Evolutionary conservation across 2,113 vertebrate genomes (phyloP), one percentile per base, ranked within the genome.

Genomic region (Pachycephala philippinensis): DNA sequence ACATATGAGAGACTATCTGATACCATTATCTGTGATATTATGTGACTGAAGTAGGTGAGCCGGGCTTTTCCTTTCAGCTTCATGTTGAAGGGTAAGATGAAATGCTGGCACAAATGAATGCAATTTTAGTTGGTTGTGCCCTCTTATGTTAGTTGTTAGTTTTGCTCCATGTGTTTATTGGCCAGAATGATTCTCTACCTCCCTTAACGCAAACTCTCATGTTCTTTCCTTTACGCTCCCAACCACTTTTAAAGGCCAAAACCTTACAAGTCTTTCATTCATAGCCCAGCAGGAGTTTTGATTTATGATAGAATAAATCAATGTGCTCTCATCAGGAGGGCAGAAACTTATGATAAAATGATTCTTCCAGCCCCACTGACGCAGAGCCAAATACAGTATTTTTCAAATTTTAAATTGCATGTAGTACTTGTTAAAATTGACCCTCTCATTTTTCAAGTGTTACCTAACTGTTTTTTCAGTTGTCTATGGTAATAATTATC

Each of bases 301-400:
- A 97, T 96, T 97, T 96, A 95, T 95, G 75, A 81, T 45, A 81
- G 59, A 94, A 96, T 94, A 95, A 96, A 96, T 96, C 93, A 95
- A 40, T 35, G 50, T 77, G 47, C 40, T 93, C 87, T 88, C 95
- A 88, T 96, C 7, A 0, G 79, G 93, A 90, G 75, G 79, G 82
- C 37, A 94, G 79, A 91, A 88, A 87, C 66, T 75, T 82, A 91
- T 90, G 91, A 92, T 87, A 96, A 94, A 96, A 89, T 87, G 40
- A 66, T 91, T 94, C 84, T 95, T 95, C 95, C 59, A 85, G 16
- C 12, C 33, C 47, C 63, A 88, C 30, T 69, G 91, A 94, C 4
- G 0, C 39, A 63, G 35, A 91, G 95, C 59, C 74, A 93, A 96
- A 91, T 74, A 59, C 37, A 77, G 27, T 91, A 83, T 84, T 95